Conservation (phyloP, 1,140 invertebrate species). For the Drepana arcuata region DNA sequence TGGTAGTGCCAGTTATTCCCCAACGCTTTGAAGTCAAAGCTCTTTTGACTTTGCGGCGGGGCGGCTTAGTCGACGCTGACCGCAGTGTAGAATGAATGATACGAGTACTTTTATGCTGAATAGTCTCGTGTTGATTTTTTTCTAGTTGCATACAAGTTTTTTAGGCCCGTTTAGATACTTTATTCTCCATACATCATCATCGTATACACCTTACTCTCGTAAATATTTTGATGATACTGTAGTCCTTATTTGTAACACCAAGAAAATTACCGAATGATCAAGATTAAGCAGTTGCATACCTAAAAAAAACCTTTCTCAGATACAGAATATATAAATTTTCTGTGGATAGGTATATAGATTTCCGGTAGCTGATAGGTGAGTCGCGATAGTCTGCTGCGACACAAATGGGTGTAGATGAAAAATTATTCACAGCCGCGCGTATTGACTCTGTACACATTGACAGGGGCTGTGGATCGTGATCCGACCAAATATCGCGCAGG, state of each 20-base stretch:
- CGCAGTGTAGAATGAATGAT: constrained; percentile 52
- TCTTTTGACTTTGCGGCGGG: constrained; percentile 49
- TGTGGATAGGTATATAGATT: too few species aligned
- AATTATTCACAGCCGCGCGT: constrained; percentile 59
- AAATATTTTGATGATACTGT: too few species aligned
- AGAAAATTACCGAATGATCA: too few species aligned
- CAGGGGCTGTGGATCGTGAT: constrained; percentile 34
- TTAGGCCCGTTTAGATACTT: constrained; percentile 6
- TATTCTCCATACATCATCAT: constrained; percentile 9
- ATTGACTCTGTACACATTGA: constrained; percentile 59
- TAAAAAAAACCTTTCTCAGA: too few species aligned
- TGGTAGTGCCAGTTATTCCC: constrained; percentile 47
- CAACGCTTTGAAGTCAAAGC: constrained; percentile 62
- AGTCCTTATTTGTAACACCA: too few species aligned
- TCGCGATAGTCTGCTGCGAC: constrained; percentile 18
- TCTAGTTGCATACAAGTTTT: constrained; percentile 9
- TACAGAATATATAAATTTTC: too few species aligned
- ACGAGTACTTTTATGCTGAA: constrained; percentile 36
- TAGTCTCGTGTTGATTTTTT: constrained; percentile 19
- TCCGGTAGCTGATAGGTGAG: constrained; percentile 27
- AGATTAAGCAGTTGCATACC: too few species aligned
- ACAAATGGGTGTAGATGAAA: constrained; percentile 58
- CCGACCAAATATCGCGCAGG: constrained; percentile 32
- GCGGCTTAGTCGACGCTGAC: constrained; percentile 44
- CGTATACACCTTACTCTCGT: constrained; percentile 1